These are phyloP conservation scores for Silurus asotus DNA, from an alignment of 2,113 vertebrate species.

Conservation along the genomic window DNA sequence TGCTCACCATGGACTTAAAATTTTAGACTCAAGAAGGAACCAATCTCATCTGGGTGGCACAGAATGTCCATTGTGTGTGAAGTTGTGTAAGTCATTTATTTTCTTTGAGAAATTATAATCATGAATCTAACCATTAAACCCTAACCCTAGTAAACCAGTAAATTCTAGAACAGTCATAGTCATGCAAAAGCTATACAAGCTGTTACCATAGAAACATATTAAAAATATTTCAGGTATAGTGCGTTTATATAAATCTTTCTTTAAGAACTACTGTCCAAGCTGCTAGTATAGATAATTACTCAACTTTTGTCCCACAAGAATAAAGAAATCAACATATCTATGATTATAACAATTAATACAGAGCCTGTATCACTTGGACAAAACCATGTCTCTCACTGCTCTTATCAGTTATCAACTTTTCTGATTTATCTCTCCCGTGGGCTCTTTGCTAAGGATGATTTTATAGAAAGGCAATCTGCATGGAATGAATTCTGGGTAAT, in stretches of 20 bases:
- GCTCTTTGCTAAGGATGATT: conserved; percentile 17
- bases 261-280: neutral
- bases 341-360: neutral
- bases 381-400: neutral
- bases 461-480: conserved; percentile 20
- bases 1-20: neutral
- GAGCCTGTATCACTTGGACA: neutral
- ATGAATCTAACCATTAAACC: neutral
- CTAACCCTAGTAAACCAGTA: neutral
- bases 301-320: neutral
- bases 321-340: neutral
- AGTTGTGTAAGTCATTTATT: too few relatives aligned
- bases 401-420: conserved; percentile 14
- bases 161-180: neutral
- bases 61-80: too few relatives aligned
- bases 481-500: conserved; percentile 35
- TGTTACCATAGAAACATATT: neutral
- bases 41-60: too few relatives aligned
- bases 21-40: too few relatives aligned
- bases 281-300: neutral
- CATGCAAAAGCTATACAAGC: neutral
- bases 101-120: neutral
- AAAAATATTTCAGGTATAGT: neutral
- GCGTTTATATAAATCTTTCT: neutral
- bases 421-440: conserved; percentile 32